Evolutionary conservation across 2,113 vertebrate species (phyloP).

Genomic region (Eleginops maclovinus): DNA sequence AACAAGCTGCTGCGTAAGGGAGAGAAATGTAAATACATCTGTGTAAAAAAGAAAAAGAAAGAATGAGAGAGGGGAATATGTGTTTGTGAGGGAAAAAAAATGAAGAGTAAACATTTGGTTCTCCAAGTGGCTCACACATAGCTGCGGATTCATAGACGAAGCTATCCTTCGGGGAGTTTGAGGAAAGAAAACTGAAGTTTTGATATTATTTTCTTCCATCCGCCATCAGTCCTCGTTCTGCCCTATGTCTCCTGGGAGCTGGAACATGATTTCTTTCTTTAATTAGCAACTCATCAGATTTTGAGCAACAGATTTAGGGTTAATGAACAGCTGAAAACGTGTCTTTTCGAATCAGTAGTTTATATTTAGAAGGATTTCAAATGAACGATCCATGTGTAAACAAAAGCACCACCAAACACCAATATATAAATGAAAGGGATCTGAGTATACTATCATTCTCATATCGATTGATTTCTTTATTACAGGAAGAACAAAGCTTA

Average conservation of each 20-base stretch:
- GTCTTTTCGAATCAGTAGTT: conserved; percentile 7
- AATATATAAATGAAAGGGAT: neutral
- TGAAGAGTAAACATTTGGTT: conserved; percentile 55
- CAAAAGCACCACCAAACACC: neutral
- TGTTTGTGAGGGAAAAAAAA: neutral
- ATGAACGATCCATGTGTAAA: neutral
- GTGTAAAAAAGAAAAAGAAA: conserved; percentile 32
- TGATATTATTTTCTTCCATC: conserved; percentile 49
- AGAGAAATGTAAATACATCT: conserved; percentile 61
- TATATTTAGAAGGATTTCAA: conserved; percentile 23
- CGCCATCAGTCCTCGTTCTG: neutral
- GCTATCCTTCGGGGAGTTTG: conserved; percentile 37
- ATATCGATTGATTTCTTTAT: neutral
- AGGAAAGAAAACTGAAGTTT: conserved; percentile 25
- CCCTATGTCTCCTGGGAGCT: conserved; percentile 11
- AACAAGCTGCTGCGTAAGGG: conserved; percentile 63
- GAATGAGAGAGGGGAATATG: conserved; percentile 4
- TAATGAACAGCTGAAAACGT: conserved; percentile 38
- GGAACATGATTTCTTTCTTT: conserved; percentile 37
- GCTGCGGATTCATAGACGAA: conserved; percentile 43
- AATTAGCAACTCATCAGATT: conserved; percentile 37
- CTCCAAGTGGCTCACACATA: conserved; percentile 35
- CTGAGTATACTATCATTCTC: neutral
- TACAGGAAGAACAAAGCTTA: neutral
- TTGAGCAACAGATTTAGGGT: conserved; percentile 34